These are phyloP conservation scores for Chrysopilus asiliformis DNA, from an alignment of 2,888 invertebrate species.

Conservation along the genomic window DNA sequence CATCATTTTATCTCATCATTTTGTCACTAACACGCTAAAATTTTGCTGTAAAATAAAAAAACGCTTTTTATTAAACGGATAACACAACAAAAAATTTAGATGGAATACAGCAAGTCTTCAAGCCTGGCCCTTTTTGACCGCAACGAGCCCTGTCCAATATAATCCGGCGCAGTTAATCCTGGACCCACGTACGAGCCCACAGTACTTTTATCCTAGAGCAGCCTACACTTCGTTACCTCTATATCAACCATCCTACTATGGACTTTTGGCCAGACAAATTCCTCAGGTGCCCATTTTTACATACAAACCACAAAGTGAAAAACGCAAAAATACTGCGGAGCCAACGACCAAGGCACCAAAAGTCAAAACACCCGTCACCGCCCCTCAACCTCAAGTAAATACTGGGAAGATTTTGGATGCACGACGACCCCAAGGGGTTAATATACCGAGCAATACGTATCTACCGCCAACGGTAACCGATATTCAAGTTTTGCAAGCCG, in stretches of 20 bases:
- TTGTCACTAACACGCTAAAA: too few species aligned
- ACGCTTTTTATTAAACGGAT: too few species aligned
- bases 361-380: constrained; percentile 6
- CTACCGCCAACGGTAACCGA: constrained; percentile 18
- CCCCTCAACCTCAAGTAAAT: constrained; percentile 8
- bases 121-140: constrained; percentile 23
- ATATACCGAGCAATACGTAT: too few species aligned
- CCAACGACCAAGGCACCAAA: constrained; percentile 19
- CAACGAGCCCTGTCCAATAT: constrained; percentile 4
- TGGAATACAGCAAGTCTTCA: constrained; percentile 27
- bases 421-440: constrained; percentile 6
- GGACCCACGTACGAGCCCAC: not conserved
- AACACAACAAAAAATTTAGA: constrained; percentile 11
- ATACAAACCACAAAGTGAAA: not conserved
- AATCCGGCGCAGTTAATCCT: constrained; percentile 1
- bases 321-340: constrained; percentile 15
- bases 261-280: not conserved
- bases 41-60: too few species aligned
- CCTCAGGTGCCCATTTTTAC: not conserved
- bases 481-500: constrained; percentile 22
- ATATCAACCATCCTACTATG: not conserved
- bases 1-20: too few species aligned
- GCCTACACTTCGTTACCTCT: not conserved
- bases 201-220: constrained; percentile 3
- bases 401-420: constrained; percentile 3